phyloP scores from a whole-genome alignment of 2,888 invertebrate genomes.

The Cheilosia vernalis region DNA sequence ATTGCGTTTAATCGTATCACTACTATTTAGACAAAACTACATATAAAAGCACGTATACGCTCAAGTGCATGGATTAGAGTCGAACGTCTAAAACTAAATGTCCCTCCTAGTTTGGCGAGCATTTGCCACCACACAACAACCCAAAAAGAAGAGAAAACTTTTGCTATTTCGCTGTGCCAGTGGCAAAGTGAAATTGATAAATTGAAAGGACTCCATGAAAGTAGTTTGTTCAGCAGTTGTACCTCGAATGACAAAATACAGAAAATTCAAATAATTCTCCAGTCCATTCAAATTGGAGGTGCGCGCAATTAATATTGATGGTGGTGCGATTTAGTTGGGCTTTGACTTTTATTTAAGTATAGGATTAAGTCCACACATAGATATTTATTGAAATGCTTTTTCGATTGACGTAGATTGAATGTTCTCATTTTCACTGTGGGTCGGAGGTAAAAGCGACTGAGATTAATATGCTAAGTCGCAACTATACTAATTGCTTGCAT shows the following conservation, averaged over 20 bases:
- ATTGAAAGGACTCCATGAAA: conserved; percentile 10
- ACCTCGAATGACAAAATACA: background rate
- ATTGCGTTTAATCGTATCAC: background rate
- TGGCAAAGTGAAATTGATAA: conserved; percentile 19
- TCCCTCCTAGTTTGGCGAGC: background rate
- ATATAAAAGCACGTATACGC: too few species aligned
- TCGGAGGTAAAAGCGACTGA: background rate
- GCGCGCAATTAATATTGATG: conserved; percentile 42
- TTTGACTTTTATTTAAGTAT: conserved; percentile 31
- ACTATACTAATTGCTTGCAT: conserved; percentile 34
- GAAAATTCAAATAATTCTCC: conserved; percentile 13
- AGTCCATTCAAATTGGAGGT: conserved; percentile 29
- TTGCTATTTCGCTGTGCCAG: background rate
- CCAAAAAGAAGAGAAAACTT: background rate
- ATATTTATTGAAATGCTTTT: conserved; percentile 39
- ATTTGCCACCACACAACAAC: background rate
- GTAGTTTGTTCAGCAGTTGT: background rate
- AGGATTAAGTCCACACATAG: conserved; percentile 10
- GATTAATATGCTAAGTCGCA: conserved; percentile 19
- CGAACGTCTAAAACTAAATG: background rate
- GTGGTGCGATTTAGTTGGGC: conserved; percentile 27
- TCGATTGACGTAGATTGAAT: conserved; percentile 16
- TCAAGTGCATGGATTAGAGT: background rate
- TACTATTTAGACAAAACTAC: background rate
- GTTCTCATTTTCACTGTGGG: background rate